These are phyloP conservation scores for Tor tambroides DNA, from an alignment of 2,113 vertebrate genomes.

Conservation along the genomic window DNA sequence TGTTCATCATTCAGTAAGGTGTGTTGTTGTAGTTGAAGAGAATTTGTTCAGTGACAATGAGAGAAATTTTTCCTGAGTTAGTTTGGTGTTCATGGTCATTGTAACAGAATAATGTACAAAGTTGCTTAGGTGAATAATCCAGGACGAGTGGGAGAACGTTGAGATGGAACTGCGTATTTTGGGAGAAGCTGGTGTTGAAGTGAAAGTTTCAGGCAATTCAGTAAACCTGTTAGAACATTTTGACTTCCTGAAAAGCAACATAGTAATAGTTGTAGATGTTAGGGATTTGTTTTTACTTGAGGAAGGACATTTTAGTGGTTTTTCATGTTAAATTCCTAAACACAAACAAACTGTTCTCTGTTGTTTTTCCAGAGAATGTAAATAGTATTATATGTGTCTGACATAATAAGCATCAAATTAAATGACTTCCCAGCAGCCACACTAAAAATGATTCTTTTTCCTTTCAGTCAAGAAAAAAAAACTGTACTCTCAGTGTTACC, in stretches of 20 bases:
- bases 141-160: constrained; percentile 47
- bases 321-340: neutral
- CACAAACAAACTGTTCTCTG: neutral
- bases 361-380: constrained; percentile 1
- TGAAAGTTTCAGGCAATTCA: neutral
- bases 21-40: neutral
- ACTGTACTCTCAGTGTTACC: too few species aligned
- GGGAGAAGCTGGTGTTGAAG: neutral
- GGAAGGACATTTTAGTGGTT: too few species aligned
- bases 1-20: constrained; percentile 30
- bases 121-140: constrained; percentile 70
- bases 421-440: too few species aligned
- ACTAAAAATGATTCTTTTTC: too few species aligned
- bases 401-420: too few species aligned
- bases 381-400: neutral
- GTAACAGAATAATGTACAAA: constrained; percentile 40
- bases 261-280: neutral
- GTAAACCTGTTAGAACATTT: neutral
- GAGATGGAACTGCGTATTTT: neutral
- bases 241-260: neutral
- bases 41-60: neutral
- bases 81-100: neutral
- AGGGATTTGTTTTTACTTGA: neutral
- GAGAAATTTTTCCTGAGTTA: neutral
- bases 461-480: too few species aligned